Conservation (phyloP, 2,888 invertebrate species). For the Scotopteryx bipunctaria region DNA sequence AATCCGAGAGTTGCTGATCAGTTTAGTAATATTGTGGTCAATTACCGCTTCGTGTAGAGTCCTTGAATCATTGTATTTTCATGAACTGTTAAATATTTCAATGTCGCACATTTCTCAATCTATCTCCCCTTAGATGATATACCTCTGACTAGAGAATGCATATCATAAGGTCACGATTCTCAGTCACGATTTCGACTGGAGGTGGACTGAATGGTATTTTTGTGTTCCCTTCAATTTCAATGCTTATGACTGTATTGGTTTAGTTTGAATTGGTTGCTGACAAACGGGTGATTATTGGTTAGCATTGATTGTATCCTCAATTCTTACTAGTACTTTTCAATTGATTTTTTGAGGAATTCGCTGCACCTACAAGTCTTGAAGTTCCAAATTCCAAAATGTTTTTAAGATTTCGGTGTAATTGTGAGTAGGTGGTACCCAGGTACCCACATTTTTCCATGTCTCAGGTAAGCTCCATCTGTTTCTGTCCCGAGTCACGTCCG, state of each 20-base stretch:
- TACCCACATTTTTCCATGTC: slow-evolving; percentile 17
- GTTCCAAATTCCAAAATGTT: not conserved
- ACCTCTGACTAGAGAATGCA: slow-evolving; percentile 15
- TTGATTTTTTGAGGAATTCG: too few species aligned
- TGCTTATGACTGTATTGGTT: slow-evolving; percentile 10
- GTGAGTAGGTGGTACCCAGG: too few species aligned
- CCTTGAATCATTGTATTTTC: not conserved
- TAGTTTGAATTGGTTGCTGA: not conserved
- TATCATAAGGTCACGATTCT: slow-evolving; percentile 28
- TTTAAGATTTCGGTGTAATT: not conserved
- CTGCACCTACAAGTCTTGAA: too few species aligned
- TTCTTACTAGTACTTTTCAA: too few species aligned
- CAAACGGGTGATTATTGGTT: too few species aligned
- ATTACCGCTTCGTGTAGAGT: too few species aligned
- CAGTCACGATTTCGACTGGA: slow-evolving; percentile 27
- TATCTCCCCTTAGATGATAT: slow-evolving; percentile 13
- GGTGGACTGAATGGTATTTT: slow-evolving; percentile 23
- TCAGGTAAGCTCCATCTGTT: slow-evolving; percentile 44
- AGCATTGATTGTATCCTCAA: too few species aligned
- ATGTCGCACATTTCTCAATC: slow-evolving; percentile 9
- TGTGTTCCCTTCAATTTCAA: slow-evolving; percentile 20
- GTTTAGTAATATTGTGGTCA: not conserved
- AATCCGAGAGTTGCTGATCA: not conserved
- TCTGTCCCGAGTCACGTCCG: slow-evolving; percentile 63
- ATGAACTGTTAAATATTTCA: not conserved